Conservation (phyloP, 1,140 invertebrate genomes). For the Diploscapter pachys region DNA sequence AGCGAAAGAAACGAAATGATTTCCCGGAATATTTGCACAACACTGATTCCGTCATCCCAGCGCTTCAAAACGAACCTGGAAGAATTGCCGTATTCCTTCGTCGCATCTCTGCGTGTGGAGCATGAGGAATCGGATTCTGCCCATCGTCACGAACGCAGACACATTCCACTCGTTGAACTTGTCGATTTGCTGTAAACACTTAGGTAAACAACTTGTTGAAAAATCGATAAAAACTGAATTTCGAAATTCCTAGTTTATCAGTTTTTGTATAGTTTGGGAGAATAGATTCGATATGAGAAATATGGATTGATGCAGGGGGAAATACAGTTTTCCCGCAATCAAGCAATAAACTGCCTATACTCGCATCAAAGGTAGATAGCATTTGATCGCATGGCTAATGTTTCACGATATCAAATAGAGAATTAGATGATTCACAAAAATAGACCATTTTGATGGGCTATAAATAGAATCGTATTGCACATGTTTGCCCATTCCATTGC, state of each 20-base stretch:
- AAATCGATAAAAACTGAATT: background rate
- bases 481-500: too few species aligned
- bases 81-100: conserved; percentile 97
- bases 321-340: background rate
- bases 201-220: background rate
- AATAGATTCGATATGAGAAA: background rate
- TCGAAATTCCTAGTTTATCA: background rate
- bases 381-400: too few species aligned
- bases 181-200: conserved; percentile 70
- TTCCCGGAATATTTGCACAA: too few species aligned
- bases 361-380: too few species aligned
- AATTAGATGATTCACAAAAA: too few species aligned
- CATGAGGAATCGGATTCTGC: conserved; percentile 80
- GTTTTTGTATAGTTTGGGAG: background rate
- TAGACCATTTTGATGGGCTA: too few species aligned
- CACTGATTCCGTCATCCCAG: too few species aligned
- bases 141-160: conserved; percentile 94
- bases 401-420: too few species aligned
- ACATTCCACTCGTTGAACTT: conserved; percentile 99
- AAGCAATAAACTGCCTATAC: background rate
- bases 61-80: conserved; percentile 59
- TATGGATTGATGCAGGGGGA: background rate
- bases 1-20: too few species aligned
- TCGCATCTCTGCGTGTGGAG: conserved; percentile 95
- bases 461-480: too few species aligned